Evolutionary conservation across 2,888 invertebrate species (phyloP).

Genomic region (Lasioglossum figueresi): DNA sequence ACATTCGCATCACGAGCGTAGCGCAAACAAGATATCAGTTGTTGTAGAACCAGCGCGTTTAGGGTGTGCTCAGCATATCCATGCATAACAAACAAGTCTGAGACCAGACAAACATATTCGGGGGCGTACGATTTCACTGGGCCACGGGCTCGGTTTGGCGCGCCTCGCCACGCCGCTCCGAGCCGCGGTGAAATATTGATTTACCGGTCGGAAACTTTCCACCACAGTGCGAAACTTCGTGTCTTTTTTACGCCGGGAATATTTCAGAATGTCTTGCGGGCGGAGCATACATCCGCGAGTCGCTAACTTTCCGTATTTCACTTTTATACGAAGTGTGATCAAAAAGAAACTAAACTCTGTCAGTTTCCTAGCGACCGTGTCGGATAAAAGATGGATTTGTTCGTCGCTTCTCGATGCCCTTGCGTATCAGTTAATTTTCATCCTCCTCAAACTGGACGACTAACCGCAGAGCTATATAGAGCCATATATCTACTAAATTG

Average conservation of each 20-base stretch:
- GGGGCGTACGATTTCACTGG: neutral
- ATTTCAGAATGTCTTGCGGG: neutral
- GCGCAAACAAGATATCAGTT: neutral
- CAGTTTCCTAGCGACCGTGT: neutral
- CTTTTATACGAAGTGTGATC: neutral
- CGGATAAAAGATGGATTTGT: neutral
- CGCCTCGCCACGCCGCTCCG: neutral
- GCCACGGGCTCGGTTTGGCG: neutral
- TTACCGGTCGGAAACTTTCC: neutral
- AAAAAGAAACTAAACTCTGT: neutral
- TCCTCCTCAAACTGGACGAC: no score
- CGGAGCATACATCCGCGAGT: neutral
- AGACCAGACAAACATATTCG: conserved; percentile 4
- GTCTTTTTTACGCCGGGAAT: neutral
- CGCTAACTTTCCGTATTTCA: neutral
- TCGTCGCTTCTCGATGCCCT: neutral
- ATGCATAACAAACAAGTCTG: conserved; percentile 9
- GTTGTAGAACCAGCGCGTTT: conserved; percentile 1
- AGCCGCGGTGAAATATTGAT: neutral
- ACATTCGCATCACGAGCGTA: conserved; percentile 1
- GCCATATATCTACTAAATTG: neutral
- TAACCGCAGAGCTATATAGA: neutral
- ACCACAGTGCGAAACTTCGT: neutral
- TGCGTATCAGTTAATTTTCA: neutral
- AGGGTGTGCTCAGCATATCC: conserved; percentile 1